Conservation (phyloP, 1,140 invertebrate species). For the Monomorium pharaonis region DNA sequence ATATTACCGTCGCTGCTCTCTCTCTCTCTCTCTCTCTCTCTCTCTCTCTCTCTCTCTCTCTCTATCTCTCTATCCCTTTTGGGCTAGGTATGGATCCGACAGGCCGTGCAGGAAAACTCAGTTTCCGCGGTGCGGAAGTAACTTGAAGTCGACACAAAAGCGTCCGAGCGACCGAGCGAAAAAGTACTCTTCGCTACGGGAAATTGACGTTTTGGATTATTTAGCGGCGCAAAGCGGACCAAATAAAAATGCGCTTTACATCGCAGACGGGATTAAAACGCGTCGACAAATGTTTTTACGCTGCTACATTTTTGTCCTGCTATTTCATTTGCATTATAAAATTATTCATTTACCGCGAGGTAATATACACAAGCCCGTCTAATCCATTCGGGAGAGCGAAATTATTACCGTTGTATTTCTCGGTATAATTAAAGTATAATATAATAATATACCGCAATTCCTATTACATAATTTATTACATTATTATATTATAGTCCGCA, state of each 20-base stretch:
- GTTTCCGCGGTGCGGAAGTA: slow-evolving; percentile 56
- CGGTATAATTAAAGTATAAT: neutral
- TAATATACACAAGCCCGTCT: neutral
- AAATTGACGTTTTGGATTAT: slow-evolving; percentile 59
- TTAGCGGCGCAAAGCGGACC: slow-evolving; percentile 35
- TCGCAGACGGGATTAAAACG: slow-evolving; percentile 3
- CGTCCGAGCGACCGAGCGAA: slow-evolving; percentile 43
- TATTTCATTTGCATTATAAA: slow-evolving; percentile 28
- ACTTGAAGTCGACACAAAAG: slow-evolving; percentile 58
- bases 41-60: slow-evolving; percentile 26
- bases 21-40: slow-evolving; percentile 33
- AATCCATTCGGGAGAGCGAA: neutral
- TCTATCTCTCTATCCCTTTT: no score
- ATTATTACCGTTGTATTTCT: neutral
- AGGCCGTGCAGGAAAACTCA: slow-evolving; percentile 43
- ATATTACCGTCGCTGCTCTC: slow-evolving; percentile 43
- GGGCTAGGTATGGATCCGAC: slow-evolving; percentile 32
- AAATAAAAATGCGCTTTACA: slow-evolving; percentile 21
- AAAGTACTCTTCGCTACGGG: slow-evolving; percentile 51
- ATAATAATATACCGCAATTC: slow-evolving; percentile 6
- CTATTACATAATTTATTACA: slow-evolving; percentile 1
- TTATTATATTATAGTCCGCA: slow-evolving; percentile 1
- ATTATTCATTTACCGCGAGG: slow-evolving; percentile 18
- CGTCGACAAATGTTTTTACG: slow-evolving; percentile 38
- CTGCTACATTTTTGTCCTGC: neutral